phyloP scores from a whole-genome alignment of 2,797 vertebrate species.

The Arctocebus calabarensis region DNA sequence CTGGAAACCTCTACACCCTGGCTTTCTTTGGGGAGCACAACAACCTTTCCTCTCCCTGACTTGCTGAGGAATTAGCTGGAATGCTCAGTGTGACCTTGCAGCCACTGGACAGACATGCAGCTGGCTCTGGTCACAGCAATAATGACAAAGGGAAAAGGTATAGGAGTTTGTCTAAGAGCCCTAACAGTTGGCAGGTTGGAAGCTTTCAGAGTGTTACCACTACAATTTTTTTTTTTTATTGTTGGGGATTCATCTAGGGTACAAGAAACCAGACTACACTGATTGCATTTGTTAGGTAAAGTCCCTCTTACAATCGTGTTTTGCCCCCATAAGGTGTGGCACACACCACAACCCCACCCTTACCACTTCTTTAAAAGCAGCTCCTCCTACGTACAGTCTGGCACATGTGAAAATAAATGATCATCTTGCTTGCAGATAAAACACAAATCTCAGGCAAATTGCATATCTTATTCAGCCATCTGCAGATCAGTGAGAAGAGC shows the following conservation, averaged over 20 bases:
- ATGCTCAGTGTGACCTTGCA: fast-evolving
- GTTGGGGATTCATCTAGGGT: too few species aligned
- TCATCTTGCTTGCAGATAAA: background rate
- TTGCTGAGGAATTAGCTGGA: background rate
- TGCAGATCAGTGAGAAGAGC: background rate
- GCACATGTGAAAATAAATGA: background rate
- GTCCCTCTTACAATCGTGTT: too few species aligned
- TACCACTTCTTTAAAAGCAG: background rate
- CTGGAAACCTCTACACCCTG: background rate
- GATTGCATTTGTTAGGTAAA: too few species aligned
- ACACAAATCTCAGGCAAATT: background rate
- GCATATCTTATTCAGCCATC: background rate
- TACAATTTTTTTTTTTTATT: too few species aligned
- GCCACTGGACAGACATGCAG: background rate
- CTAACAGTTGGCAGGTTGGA: background rate
- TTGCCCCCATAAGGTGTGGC: too few species aligned
- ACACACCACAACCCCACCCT: too few species aligned
- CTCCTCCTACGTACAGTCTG: background rate
- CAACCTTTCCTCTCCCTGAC: background rate
- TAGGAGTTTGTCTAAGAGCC: background rate
- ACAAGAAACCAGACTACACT: too few species aligned
- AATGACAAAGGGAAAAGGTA: background rate
- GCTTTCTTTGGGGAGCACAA: background rate
- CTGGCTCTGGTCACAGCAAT: background rate
- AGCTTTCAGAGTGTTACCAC: background rate